Base-by-base conservation (phyloP, 2,888 invertebrate species). In the Aproaerema taeniolella region DNA sequence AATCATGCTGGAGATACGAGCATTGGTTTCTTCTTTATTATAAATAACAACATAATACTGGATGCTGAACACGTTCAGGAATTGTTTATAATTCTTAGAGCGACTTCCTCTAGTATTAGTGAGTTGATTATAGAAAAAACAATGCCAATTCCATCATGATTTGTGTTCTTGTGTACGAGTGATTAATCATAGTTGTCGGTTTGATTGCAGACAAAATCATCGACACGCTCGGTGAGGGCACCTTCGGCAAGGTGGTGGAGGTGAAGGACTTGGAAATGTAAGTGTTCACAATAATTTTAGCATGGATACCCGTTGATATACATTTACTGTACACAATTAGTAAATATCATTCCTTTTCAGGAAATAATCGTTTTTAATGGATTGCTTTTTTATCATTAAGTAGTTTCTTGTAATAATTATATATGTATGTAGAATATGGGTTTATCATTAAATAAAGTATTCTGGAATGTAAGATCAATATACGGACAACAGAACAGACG, bases 221-320 rank as follows among this genome's bases (percentile, higher is more conserved):
- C 89, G 93, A 94, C 87, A 99, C 99, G 67, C 93, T 99, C 76
- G 99, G 99, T 68, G 99, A 99, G 90, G 99, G 99, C 78, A 99
- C 99, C 65, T 99, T 99, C 92, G 99, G 99, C 82, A 98, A 99
- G 91, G 99, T 99, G 76, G 98, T 99, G 76, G 96, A 98, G 91
- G 98, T 98, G 87, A 95, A 95, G 88, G 98, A 98, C 88, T 89
- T 95, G 77, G 93, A 95, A 89, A 95, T 93, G 97, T 97, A 88
- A 92, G 93, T 92, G 68, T 35, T 15, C 29, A 35, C 37, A 12
- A 11, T 28, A 7, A 20, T 9, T 15, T n/a, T n/a, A n/a, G n/a
- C n/a, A n/a, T n/a, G n/a, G n/a, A n/a, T n/a, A n/a, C n/a, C n/a
- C n/a, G n/a, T n/a, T n/a, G 2, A 26, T 25, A 32, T 10, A 25